Evolutionary conservation across 2,113 vertebrate genomes (phyloP).

Genomic region (Dipodomys ordii): DNA sequence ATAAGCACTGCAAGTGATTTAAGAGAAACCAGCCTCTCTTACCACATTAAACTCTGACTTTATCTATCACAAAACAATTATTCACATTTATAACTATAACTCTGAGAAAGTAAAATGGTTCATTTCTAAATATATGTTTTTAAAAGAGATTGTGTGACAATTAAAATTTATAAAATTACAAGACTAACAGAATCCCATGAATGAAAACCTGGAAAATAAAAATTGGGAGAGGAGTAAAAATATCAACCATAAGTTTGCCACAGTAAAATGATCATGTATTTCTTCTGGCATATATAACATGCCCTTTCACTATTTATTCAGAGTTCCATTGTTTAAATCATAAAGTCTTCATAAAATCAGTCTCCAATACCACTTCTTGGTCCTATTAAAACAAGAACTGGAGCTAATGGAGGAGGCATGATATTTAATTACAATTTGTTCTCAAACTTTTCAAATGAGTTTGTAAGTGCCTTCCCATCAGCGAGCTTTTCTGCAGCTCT

Average conservation of each 20-base stretch:
- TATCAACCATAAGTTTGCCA: background rate
- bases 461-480: constrained; percentile 56
- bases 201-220: constrained; percentile 43
- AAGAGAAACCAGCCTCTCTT: constrained; percentile 1
- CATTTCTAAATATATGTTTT: constrained; percentile 9
- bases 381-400: constrained; percentile 35
- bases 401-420: constrained; percentile 16
- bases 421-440: constrained; percentile 62
- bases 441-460: constrained; percentile 38
- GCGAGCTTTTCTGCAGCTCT: background rate
- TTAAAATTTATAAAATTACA: constrained; percentile 57
- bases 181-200: constrained; percentile 23
- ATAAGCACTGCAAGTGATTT: background rate
- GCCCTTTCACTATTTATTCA: constrained; percentile 15
- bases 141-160: constrained; percentile 2
- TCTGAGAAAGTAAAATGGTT: constrained; percentile 12
- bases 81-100: constrained; percentile 25
- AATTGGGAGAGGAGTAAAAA: background rate
- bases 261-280: constrained; percentile 34
- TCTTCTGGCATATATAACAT: background rate
- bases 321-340: background rate
- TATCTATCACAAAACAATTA: background rate
- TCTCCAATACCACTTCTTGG: background rate
- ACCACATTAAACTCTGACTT: background rate
- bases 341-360: constrained; percentile 49